phyloP scores from a whole-genome alignment of 2,888 invertebrate genomes.

The Agonopterix subpropinquella region DNA sequence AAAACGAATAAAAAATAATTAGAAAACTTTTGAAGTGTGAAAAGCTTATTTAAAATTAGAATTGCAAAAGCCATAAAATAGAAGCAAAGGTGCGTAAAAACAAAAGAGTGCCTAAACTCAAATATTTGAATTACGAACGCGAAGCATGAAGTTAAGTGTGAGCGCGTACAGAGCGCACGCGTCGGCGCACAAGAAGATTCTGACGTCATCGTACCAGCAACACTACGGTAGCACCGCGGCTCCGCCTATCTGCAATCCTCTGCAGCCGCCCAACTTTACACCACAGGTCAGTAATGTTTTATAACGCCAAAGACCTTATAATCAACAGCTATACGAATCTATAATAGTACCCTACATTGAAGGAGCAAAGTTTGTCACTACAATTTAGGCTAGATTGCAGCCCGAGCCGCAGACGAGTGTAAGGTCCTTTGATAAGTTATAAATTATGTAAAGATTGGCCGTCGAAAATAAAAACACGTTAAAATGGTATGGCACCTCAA shows the following conservation, averaged over 20 bases:
- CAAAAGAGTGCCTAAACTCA: background rate
- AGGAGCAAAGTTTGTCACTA: no score
- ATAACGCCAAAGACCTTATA: no score
- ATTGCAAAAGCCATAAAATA: background rate
- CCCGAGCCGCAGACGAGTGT: no score
- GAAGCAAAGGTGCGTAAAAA: background rate
- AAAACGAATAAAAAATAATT: background rate
- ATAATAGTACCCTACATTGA: no score
- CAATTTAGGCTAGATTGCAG: no score
- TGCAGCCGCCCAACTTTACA: slow-evolving; percentile 55
- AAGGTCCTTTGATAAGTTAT: no score
- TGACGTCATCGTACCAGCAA: slow-evolving; percentile 85
- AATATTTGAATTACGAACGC: slow-evolving; percentile 5
- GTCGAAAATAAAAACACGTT: no score
- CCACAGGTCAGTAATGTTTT: slow-evolving; percentile 18
- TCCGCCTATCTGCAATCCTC: slow-evolving; percentile 68
- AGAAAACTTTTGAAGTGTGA: background rate
- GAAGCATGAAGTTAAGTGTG: slow-evolving; percentile 87
- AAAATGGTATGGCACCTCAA: no score
- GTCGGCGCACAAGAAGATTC: slow-evolving; percentile 91
- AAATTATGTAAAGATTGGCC: no score
- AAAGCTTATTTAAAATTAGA: no score
- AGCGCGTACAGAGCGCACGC: slow-evolving; percentile 92
- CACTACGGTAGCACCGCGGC: slow-evolving; percentile 86
- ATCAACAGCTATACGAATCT: no score